phyloP scores from a whole-genome alignment of 2,888 invertebrate genomes.

The Rhimphoctona megacephalus region DNA sequence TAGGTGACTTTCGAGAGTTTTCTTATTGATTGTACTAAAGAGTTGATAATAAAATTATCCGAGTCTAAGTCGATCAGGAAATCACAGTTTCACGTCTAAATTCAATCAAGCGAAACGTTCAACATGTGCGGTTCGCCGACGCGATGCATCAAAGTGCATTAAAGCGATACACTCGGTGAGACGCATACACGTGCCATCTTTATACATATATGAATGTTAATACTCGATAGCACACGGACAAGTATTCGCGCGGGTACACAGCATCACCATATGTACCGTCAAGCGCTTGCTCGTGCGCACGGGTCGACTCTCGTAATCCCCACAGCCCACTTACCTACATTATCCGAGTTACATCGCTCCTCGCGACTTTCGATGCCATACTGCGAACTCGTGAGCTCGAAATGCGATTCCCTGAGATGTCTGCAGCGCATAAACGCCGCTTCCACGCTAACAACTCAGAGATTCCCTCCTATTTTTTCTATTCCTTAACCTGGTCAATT shows the following conservation, averaged over 20 bases:
- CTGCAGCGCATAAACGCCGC: not conserved
- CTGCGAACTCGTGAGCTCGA: constrained; percentile 41
- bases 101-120: constrained; percentile 44
- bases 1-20: not conserved
- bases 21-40: constrained; percentile 30
- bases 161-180: constrained; percentile 47
- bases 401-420: constrained; percentile 14
- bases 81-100: constrained; percentile 56
- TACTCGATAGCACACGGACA: constrained; percentile 65
- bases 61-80: constrained; percentile 52
- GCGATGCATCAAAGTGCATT: constrained; percentile 46
- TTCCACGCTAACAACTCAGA: constrained; percentile 4
- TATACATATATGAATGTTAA: constrained; percentile 32
- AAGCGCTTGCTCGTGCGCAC: constrained; percentile 62
- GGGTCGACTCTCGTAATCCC: constrained; percentile 81
- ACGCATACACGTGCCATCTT: constrained; percentile 13
- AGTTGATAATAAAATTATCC: constrained; percentile 35
- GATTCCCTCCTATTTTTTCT: not conserved
- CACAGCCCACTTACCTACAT: constrained; percentile 85
- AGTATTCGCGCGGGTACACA: constrained; percentile 32
- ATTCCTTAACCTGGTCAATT: not conserved
- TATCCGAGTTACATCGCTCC: constrained; percentile 71
- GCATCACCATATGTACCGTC: constrained; percentile 49
- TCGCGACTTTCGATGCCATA: constrained; percentile 69
- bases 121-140: constrained; percentile 16